These are phyloP conservation scores for Siderastrea siderea DNA, from an alignment of 92 coral and sea anemone species.

Conservation along the genomic window DNA sequence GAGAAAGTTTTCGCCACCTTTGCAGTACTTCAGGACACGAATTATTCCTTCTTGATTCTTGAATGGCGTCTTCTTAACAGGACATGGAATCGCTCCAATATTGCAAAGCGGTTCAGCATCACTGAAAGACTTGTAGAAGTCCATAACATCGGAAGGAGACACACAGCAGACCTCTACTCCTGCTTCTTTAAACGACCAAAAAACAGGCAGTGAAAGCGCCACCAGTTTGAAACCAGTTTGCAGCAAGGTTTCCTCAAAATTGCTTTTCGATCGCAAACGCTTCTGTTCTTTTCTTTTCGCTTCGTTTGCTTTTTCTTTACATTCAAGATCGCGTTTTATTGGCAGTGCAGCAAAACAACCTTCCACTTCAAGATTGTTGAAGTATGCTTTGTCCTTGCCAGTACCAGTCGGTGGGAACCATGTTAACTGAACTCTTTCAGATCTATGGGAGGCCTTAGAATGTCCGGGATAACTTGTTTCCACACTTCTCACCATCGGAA, in stretches of 20 bases:
- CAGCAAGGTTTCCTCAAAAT: constrained; percentile 56
- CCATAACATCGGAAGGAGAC: constrained; percentile 62
- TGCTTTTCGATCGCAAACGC: background rate
- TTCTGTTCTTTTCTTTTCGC: background rate
- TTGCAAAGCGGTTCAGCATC: constrained; percentile 14
- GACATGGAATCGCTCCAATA: constrained; percentile 59
- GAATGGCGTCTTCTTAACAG: constrained; percentile 53
- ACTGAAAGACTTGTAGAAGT: constrained; percentile 62
- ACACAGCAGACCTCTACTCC: constrained; percentile 36
- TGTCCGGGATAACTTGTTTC: too few relatives aligned
- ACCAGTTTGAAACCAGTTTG: constrained; percentile 71
- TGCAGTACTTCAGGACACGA: constrained; percentile 76
- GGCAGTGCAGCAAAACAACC: constrained; percentile 15
- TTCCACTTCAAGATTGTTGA: constrained; percentile 28
- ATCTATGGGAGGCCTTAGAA: background rate
- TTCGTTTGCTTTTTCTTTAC: background rate
- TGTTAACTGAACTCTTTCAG: background rate
- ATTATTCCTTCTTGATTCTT: constrained; percentile 12
- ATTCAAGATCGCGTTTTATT: too few relatives aligned
- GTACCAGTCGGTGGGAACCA: constrained; percentile 70
- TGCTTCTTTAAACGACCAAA: constrained; percentile 14
- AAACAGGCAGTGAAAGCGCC: constrained; percentile 36
- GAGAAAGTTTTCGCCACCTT: constrained; percentile 51
- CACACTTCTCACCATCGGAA: constrained; percentile 49
- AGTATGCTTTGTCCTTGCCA: constrained; percentile 40